phyloP scores from a whole-genome alignment of 2,888 invertebrate genomes.

The Charanyca ferruginea region DNA sequence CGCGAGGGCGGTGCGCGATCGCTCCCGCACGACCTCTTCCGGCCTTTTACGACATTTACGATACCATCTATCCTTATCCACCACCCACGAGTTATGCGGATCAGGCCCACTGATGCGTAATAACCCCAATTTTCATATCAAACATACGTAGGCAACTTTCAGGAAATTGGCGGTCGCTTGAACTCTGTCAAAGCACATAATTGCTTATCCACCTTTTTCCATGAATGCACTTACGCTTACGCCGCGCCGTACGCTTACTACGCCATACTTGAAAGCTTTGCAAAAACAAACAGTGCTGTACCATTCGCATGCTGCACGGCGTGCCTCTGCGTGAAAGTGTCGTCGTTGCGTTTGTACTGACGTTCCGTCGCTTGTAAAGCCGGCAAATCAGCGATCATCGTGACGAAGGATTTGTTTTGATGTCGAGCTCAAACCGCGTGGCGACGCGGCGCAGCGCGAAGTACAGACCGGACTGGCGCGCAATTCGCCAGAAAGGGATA shows the following conservation, averaged over 20 bases:
- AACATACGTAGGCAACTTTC: slow-evolving; percentile 40
- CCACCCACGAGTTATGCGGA: slow-evolving; percentile 64
- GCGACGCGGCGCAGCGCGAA: slow-evolving; percentile 74
- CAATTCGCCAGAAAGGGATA: slow-evolving; percentile 82
- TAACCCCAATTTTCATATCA: slow-evolving; percentile 55
- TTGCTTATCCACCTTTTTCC: slow-evolving; percentile 41
- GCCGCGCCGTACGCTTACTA: slow-evolving; percentile 66
- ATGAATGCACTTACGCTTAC: slow-evolving; percentile 47
- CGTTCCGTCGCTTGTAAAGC: slow-evolving; percentile 73
- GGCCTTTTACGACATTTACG: slow-evolving; percentile 76
- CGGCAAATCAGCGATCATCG: slow-evolving; percentile 85
- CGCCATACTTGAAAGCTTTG: slow-evolving; percentile 70
- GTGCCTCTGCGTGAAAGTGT: slow-evolving; percentile 63
- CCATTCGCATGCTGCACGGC: slow-evolving; percentile 73
- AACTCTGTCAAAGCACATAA: slow-evolving; percentile 51
- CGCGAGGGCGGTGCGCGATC: slow-evolving; percentile 68
- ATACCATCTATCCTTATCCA: slow-evolving; percentile 70
- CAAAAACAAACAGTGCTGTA: slow-evolving; percentile 76
- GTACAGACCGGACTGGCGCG: slow-evolving; percentile 85
- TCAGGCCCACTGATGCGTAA: slow-evolving; percentile 62
- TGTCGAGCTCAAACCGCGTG: slow-evolving; percentile 69
- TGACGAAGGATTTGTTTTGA: slow-evolving; percentile 70
- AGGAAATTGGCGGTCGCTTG: slow-evolving; percentile 43
- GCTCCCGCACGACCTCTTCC: slow-evolving; percentile 75
- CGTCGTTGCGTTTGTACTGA: slow-evolving; percentile 69